Conservation (phyloP, 2,797 vertebrate species). For the Tachyglossus aculeatus region DNA sequence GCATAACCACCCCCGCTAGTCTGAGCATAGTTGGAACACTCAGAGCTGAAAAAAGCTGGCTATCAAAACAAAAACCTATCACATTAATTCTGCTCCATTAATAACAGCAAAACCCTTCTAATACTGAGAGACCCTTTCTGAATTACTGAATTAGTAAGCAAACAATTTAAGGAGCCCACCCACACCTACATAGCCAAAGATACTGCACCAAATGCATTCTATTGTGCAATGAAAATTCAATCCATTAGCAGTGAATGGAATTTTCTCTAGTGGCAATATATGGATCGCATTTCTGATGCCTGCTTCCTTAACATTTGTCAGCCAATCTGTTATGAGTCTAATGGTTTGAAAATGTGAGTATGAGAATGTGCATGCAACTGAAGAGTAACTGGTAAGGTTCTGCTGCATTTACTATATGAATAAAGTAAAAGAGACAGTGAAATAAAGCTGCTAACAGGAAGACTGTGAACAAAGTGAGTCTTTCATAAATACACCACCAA, state of each 20-base stretch:
- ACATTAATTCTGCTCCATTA: neutral
- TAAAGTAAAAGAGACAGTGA: neutral
- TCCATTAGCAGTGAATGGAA: neutral
- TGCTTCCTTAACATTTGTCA: neutral
- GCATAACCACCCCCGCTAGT: neutral
- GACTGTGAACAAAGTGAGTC: neutral
- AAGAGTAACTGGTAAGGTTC: neutral
- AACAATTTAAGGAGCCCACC: neutral
- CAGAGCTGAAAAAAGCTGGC: neutral
- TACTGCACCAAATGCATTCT: neutral
- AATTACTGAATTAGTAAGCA: neutral
- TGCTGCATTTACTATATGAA: neutral
- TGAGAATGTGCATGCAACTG: neutral
- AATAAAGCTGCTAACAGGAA: constrained; percentile 3
- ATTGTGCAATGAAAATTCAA: neutral
- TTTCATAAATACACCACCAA: too few relatives aligned
- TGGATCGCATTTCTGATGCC: neutral
- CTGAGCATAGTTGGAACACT: neutral
- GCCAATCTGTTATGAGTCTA: neutral
- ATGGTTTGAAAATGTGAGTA: neutral
- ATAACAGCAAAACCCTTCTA: neutral
- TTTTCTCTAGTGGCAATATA: neutral
- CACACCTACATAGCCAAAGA: neutral
- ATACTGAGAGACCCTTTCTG: neutral
- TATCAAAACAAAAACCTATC: neutral